phyloP scores from a whole-genome alignment of 92 coral and sea anemone genomes.

The Heteractis magnifica region DNA sequence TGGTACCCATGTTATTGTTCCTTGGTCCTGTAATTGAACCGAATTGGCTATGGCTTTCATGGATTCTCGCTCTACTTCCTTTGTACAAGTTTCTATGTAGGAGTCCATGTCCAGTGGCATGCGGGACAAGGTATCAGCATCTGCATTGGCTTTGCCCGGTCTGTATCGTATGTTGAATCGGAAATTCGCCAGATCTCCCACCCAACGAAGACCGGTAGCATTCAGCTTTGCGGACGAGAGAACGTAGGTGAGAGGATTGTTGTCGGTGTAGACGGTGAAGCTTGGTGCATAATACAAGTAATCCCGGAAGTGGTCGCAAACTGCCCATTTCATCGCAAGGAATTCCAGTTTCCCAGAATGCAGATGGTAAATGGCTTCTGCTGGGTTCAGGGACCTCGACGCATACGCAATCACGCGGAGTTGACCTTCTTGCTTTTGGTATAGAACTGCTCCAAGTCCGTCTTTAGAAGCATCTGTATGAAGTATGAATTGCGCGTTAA shows the following conservation, averaged over 20 bases:
- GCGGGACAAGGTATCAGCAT: constrained; percentile 25
- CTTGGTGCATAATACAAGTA: constrained; percentile 20
- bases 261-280: background rate
- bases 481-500: background rate
- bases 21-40: constrained; percentile 25
- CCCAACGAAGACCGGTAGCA: constrained; percentile 17
- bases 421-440: background rate
- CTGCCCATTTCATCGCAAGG: constrained; percentile 21
- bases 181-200: constrained; percentile 29
- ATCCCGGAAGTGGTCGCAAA: constrained; percentile 27
- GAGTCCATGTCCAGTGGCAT: constrained; percentile 23
- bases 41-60: constrained; percentile 31
- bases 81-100: constrained; percentile 18
- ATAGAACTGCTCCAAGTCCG: constrained; percentile 16
- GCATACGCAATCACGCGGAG: constrained; percentile 20
- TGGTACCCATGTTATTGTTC: constrained; percentile 22
- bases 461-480: constrained; percentile 13
- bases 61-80: constrained; percentile 21
- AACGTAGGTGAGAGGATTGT: constrained; percentile 1
- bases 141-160: constrained; percentile 25
- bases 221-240: constrained; percentile 18
- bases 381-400: constrained; percentile 6
- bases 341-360: constrained; percentile 11
- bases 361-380: constrained; percentile 8
- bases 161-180: constrained; percentile 16